Evolutionary conservation across 2,797 vertebrate species (phyloP).

Genomic region (Paratrypauchen microcephalus): DNA sequence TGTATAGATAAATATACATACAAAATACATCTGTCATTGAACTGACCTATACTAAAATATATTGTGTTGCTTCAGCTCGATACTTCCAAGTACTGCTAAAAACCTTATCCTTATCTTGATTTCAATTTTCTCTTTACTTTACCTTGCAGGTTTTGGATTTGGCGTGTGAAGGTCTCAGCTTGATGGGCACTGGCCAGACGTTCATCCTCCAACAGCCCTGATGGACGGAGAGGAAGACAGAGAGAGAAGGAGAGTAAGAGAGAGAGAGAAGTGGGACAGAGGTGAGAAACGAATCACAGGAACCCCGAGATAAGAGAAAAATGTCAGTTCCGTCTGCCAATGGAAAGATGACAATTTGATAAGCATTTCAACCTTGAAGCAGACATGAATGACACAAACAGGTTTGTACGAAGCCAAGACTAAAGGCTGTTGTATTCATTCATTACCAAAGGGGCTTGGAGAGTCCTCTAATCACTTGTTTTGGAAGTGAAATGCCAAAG

Average conservation of each 20-base stretch:
- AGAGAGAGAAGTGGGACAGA: conserved; percentile 4
- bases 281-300: conserved; percentile 1
- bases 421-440: neutral
- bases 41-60: neutral
- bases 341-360: conserved; percentile 53
- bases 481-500: conserved; percentile 14
- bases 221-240: conserved; percentile 1
- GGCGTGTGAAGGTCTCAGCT: conserved; percentile 88
- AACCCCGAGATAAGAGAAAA: conserved; percentile 43
- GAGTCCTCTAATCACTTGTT: conserved; percentile 10
- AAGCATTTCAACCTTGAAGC: conserved; percentile 51
- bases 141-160: conserved; percentile 92
- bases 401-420: conserved; percentile 11
- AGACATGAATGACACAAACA: conserved; percentile 30
- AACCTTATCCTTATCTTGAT: neutral
- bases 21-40: neutral
- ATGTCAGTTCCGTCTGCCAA: conserved; percentile 37
- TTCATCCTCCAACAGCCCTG: conserved; percentile 89
- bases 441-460: neutral
- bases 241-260: neutral
- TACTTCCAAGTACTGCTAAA: neutral
- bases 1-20: neutral
- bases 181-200: conserved; percentile 88
- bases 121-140: conserved; percentile 6
- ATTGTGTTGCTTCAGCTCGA: neutral